Evolutionary conservation across 2,113 vertebrate species (phyloP).

Genomic region (Cynoglossus semilaevis): DNA sequence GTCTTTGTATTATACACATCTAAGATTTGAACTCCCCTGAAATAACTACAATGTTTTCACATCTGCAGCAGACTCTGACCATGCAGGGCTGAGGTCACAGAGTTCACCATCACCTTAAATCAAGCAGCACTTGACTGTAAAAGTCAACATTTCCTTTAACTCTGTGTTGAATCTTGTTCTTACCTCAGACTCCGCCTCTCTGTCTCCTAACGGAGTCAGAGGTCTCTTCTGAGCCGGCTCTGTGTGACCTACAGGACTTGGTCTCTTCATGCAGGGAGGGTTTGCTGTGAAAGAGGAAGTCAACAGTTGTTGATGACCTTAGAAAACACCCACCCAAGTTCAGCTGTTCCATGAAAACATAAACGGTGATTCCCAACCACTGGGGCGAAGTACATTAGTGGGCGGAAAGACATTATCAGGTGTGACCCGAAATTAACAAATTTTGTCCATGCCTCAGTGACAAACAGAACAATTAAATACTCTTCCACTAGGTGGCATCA

Average conservation of each 20-base stretch:
- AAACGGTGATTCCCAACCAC: too few species aligned
- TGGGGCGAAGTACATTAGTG: too few species aligned
- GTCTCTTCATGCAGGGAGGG: constrained; percentile 79
- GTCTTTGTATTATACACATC: constrained; percentile 39
- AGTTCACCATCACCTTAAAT: not conserved
- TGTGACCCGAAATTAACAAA: too few species aligned
- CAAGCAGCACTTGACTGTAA: too few species aligned
- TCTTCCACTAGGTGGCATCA: too few species aligned
- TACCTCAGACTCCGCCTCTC: constrained; percentile 65
- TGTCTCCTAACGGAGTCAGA: constrained; percentile 54
- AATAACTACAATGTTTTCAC: constrained; percentile 29
- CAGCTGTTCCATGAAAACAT: not conserved
- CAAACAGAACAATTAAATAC: too few species aligned
- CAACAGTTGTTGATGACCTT: constrained; percentile 2
- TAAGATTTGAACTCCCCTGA: constrained; percentile 10
- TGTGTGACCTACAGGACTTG: constrained; percentile 53
- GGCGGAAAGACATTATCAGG: too few species aligned
- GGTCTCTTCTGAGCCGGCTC: constrained; percentile 71
- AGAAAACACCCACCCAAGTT: not conserved
- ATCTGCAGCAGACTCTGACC: constrained; percentile 15
- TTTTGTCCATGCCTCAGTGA: too few species aligned
- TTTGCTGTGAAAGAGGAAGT: constrained; percentile 64
- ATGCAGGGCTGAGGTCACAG: constrained; percentile 9
- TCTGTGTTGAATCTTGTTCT: constrained; percentile 19
- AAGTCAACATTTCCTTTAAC: not conserved